phyloP scores from a whole-genome alignment of 1,140 invertebrate genomes.

The Zaprionus camerounensis region DNA sequence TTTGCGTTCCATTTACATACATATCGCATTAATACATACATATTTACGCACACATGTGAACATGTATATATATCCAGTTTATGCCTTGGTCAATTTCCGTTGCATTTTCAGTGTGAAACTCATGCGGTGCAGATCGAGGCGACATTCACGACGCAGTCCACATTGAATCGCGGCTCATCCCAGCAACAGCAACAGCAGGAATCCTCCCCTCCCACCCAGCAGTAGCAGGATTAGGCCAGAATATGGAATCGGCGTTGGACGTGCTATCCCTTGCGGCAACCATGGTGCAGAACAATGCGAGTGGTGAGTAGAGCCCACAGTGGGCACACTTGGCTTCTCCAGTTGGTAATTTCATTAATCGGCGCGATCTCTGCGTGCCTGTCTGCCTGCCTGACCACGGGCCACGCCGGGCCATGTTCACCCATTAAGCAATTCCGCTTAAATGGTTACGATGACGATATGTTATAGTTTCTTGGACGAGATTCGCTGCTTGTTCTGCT shows the following conservation, averaged over 20 bases:
- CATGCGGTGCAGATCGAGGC: constrained; percentile 72
- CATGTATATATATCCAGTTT: constrained; percentile 45
- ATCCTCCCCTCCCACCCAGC: constrained; percentile 1
- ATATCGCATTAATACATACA: constrained; percentile 30
- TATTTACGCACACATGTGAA: constrained; percentile 15
- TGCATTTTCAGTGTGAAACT: constrained; percentile 78
- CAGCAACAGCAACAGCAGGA: constrained; percentile 13
- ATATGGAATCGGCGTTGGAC: constrained; percentile 93
- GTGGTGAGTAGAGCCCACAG: constrained; percentile 78
- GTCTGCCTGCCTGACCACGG: not conserved
- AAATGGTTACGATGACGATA: constrained; percentile 48
- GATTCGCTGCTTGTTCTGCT: constrained; percentile 7
- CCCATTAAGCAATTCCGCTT: constrained; percentile 72
- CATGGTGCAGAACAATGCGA: constrained; percentile 92
- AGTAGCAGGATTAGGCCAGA: constrained; percentile 11
- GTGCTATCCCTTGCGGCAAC: constrained; percentile 95
- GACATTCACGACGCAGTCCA: constrained; percentile 27
- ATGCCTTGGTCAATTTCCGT: constrained; percentile 70
- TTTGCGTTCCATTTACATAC: constrained; percentile 74
- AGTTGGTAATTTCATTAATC: constrained; percentile 31
- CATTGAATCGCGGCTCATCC: constrained; percentile 13
- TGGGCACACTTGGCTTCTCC: not conserved
- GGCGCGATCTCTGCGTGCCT: constrained; percentile 8
- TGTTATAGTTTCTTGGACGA: constrained; percentile 40
- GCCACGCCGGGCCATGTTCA: not conserved